Evolutionary conservation across 2,113 vertebrate species (phyloP).

Genomic region (Dipodomys spectabilis): DNA sequence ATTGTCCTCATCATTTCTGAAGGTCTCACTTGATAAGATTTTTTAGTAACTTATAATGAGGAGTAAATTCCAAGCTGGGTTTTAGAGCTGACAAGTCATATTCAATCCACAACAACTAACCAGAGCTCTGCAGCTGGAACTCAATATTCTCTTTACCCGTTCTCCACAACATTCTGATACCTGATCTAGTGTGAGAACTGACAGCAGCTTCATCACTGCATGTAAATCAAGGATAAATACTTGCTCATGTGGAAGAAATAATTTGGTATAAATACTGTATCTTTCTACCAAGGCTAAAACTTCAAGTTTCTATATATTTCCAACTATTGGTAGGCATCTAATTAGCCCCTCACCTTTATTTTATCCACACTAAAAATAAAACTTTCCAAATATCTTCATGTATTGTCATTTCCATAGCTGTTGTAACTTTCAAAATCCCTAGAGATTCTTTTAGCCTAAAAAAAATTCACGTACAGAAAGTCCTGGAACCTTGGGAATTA

Average conservation of each 20-base stretch:
- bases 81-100: neutral
- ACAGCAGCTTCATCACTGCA: neutral
- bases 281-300: neutral
- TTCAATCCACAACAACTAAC: neutral
- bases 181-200: neutral
- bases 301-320: constrained; percentile 29
- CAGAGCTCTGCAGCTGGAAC: neutral
- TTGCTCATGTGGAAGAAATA: neutral
- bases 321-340: neutral
- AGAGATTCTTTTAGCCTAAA: constrained; percentile 51
- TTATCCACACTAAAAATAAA: constrained; percentile 68
- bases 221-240: neutral
- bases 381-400: constrained; percentile 54
- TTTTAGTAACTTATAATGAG: neutral
- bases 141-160: neutral
- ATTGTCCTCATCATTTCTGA: neutral
- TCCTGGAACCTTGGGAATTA: constrained; percentile 53
- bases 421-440: constrained; percentile 55
- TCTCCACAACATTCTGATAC: neutral
- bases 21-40: neutral
- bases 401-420: constrained; percentile 46
- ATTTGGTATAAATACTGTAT: neutral
- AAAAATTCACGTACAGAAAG: constrained; percentile 38
- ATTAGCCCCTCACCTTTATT: constrained; percentile 61
- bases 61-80: neutral